Base-by-base conservation (phyloP, 2,888 invertebrate species). In the Melangyna quadrimaculata region DNA sequence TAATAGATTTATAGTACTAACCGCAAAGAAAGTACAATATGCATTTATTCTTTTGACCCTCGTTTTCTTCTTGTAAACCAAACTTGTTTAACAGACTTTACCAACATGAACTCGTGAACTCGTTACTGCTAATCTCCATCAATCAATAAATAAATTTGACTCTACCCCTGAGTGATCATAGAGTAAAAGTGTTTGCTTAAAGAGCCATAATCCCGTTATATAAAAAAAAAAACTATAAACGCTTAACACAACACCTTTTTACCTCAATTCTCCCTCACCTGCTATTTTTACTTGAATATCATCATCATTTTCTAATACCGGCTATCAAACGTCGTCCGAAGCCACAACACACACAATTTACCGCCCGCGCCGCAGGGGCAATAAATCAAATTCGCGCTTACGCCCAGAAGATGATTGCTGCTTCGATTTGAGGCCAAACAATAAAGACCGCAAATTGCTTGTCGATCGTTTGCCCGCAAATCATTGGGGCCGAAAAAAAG, bases 341-440 rank as follows among this genome's bases (percentile, higher is more conserved):
- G 17, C 22, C 24, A n/a, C 59, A 17, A 17, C 17, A 45, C 57
- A 45, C 57, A 65, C 40, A 32, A 78, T 22, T 2, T 19, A 40
- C 48, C 63, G 77, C 81, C 72, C 37, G 19, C 72, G 35, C 77
- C 67, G 37, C 4, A 37, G 45, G 51, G 43, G 22, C 40, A 22
- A 83, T 83, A 73, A 83, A 73, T 83, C 78, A 73, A 73, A 45
- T 78, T 83, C 78, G 32, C 82, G 22, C 82, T 57, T 43, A 37
- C 22, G 45, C 43, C 35, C 67, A 69, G 61, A 74, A 69, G 61
- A 74, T 80, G n/a, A n/a, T n/a, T n/a, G n/a, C n/a, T 45, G 12
- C 69, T 55, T 48, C 53, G 59, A 69, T 78, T 77, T 69, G 45
- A 63, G 82, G 55, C 63, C 78, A 55, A 78, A 78, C 78, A 83